phyloP scores from a whole-genome alignment of 2,113 vertebrate species.

The Tauraco erythrolophus region DNA sequence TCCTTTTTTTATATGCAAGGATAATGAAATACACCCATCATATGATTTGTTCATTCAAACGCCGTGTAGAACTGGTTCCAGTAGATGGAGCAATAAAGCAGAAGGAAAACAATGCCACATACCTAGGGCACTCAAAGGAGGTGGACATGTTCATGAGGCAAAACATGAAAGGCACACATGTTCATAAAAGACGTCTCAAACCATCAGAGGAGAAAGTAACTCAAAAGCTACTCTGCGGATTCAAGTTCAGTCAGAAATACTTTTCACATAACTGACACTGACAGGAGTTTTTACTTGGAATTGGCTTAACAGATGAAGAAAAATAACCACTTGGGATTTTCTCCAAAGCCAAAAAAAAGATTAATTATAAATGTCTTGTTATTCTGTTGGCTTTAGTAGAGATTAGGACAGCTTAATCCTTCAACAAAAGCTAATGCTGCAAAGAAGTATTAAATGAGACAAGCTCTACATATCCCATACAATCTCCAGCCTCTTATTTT shows the following conservation, averaged over 20 bases:
- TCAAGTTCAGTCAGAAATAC: not conserved
- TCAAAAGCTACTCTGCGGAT: not conserved
- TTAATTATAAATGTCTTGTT: slow-evolving; percentile 31
- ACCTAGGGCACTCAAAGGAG: not conserved
- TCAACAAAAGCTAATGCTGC: slow-evolving; percentile 5
- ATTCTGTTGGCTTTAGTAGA: slow-evolving; percentile 26
- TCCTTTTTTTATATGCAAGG: not conserved
- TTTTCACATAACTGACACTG: not conserved
- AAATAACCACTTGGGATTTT: slow-evolving; percentile 42
- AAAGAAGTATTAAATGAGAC: slow-evolving; percentile 1
- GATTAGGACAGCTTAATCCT: slow-evolving; percentile 38
- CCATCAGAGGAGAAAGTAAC: not conserved
- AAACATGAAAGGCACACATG: not conserved
- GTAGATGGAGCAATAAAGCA: slow-evolving; percentile 59
- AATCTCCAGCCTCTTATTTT: not conserved
- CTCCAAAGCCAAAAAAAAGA: slow-evolving; percentile 25
- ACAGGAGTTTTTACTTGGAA: slow-evolving; percentile 35
- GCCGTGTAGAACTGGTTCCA: slow-evolving; percentile 10
- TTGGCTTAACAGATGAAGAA: slow-evolving; percentile 27
- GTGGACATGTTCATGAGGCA: not conserved
- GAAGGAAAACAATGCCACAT: not conserved
- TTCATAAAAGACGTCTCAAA: not conserved
- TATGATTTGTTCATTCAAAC: not conserved
- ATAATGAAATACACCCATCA: not conserved
- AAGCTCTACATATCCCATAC: not conserved